Conservation (phyloP, 2,797 vertebrate species). For the Pseudopleuronectes americanus region DNA sequence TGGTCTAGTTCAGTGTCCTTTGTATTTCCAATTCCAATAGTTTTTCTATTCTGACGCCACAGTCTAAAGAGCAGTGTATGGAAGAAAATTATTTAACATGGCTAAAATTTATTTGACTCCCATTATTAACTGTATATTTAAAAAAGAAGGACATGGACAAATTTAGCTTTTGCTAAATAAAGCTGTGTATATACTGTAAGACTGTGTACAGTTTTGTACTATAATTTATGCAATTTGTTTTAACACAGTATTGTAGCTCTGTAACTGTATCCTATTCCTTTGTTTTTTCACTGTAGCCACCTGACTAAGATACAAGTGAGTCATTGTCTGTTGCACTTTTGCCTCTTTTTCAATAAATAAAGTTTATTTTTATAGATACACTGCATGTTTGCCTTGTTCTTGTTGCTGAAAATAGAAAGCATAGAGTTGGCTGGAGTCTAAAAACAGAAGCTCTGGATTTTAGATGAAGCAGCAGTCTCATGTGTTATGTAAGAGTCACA, state of each 20-base stretch:
- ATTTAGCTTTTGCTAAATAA: constrained; percentile 48
- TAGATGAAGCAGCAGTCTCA: neutral
- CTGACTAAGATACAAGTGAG: constrained; percentile 54
- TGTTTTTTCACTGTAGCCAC: constrained; percentile 65
- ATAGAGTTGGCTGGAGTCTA: neutral
- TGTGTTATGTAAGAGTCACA: constrained; percentile 2
- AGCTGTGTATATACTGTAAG: constrained; percentile 74
- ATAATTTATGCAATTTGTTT: constrained; percentile 71
- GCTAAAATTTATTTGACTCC: constrained; percentile 33
- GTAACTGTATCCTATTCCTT: constrained; percentile 61
- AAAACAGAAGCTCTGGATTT: constrained; percentile 18
- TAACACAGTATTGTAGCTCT: constrained; percentile 49
- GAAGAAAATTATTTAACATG: constrained; percentile 32
- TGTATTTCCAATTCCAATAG: neutral
- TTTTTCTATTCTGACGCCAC: neutral
- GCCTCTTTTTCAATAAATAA: constrained; percentile 71
- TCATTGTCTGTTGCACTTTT: constrained; percentile 72
- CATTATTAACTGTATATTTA: constrained; percentile 64
- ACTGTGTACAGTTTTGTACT: constrained; percentile 78
- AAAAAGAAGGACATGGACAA: constrained; percentile 28
- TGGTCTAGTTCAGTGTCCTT: constrained; percentile 12
- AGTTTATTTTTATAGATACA: constrained; percentile 76
- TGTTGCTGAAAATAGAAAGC: constrained; percentile 15
- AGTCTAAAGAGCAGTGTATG: neutral
- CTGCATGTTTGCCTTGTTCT: constrained; percentile 4